Conservation (phyloP, 1,140 invertebrate genomes). For the Spodoptera litura region DNA sequence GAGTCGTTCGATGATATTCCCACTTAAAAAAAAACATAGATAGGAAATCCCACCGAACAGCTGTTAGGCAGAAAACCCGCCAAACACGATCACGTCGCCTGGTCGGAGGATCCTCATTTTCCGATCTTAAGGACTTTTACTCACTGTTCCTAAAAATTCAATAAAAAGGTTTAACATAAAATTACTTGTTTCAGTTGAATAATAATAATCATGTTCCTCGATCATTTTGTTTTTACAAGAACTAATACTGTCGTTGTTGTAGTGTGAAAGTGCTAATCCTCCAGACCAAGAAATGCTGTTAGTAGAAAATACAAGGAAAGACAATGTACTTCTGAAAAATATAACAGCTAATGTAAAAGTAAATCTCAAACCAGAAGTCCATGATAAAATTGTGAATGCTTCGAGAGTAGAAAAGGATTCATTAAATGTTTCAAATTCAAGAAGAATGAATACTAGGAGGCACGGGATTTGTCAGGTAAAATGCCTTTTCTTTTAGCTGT, state of each 20-base stretch:
- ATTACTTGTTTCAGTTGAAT: neutral
- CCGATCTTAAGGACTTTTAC: too few relatives aligned
- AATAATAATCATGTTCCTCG: neutral
- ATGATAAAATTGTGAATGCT: neutral
- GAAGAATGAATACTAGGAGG: conserved; percentile 20
- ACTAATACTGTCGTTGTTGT: neutral
- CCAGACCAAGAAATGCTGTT: neutral
- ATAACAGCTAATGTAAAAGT: neutral
- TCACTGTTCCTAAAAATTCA: too few relatives aligned
- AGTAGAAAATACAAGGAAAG: neutral
- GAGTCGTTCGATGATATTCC: too few relatives aligned
- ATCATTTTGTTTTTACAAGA: neutral
- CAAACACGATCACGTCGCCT: too few relatives aligned
- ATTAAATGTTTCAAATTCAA: neutral
- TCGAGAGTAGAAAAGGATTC: too few relatives aligned
- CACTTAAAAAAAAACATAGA: too few relatives aligned
- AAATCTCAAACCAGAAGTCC: neutral
- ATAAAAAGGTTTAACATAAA: too few relatives aligned
- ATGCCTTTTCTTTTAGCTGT: neutral
- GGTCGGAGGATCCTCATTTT: too few relatives aligned
- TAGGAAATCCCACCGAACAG: too few relatives aligned
- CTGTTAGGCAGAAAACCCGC: too few relatives aligned
- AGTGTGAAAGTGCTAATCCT: neutral
- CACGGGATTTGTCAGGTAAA: conserved; percentile 56
- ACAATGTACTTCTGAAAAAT: neutral